These are phyloP conservation scores for Drosophila peninsularis DNA, from an alignment of 2,888 invertebrate species.

Conservation along the genomic window DNA sequence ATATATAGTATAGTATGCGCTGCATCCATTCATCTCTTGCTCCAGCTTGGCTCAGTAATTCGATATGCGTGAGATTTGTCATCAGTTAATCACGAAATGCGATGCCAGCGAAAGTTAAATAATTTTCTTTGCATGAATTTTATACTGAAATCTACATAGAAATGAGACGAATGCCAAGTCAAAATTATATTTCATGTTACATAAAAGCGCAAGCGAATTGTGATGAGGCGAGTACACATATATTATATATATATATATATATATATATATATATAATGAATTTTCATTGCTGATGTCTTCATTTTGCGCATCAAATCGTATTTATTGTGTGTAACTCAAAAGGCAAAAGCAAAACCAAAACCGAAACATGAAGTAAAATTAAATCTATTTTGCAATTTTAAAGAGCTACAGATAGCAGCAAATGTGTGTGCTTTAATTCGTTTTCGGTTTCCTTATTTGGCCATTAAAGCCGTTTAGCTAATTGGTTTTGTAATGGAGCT, in stretches of 20 bases:
- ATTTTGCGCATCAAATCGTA: conserved; percentile 47
- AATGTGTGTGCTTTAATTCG: conserved; percentile 44
- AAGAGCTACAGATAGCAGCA: conserved; percentile 19
- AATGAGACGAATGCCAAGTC: conserved; percentile 44
- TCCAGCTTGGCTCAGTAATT: conserved; percentile 19
- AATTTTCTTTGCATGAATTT: conserved; percentile 36
- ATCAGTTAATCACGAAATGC: conserved; percentile 33
- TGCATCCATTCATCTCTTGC: neutral
- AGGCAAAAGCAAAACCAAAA: conserved; percentile 15
- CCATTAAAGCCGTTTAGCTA: conserved; percentile 67
- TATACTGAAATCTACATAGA: conserved; percentile 56
- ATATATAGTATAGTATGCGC: neutral
- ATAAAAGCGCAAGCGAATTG: conserved; percentile 71
- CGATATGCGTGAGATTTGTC: conserved; percentile 46
- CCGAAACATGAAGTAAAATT: conserved; percentile 42
- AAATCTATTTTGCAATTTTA: conserved; percentile 29
- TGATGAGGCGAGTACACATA: conserved; percentile 28
- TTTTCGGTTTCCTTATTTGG: conserved; percentile 58
- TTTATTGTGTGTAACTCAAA: conserved; percentile 15
- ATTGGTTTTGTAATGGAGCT: conserved; percentile 56
- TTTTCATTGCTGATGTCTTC: conserved; percentile 48
- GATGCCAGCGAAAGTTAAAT: conserved; percentile 49
- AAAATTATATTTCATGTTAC: conserved; percentile 57
- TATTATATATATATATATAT: neutral
- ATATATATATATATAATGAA: conserved; percentile 9